Evolutionary conservation across 1,140 invertebrate genomes (phyloP), one percentile per base, ranked within the genome.

Genomic region (Atta texana): DNA sequence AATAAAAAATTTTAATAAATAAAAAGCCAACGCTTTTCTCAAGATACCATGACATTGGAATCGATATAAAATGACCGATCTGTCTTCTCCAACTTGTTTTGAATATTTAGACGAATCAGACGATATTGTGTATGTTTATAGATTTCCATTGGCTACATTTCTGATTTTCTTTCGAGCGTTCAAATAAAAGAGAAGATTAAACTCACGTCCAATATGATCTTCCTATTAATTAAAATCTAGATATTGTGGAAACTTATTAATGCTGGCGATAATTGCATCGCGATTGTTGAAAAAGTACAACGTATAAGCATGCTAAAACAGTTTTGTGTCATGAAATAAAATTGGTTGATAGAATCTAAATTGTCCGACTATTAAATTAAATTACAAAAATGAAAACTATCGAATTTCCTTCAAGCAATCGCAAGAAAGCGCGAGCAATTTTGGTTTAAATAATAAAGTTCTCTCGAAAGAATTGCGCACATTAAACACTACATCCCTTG

Each of bases 161-260:
- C 7, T 44, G 5, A 3, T 81, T 72, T 49, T 53, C 5, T 24
- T 16, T 71, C 21, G 49, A 69, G 24, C 28, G n/a, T 57, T 77
- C 21, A 81, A 21, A 71, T 12, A 34, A 59, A 71, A 82, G 55
- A 59, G 0, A 53, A 80, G 5, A 14, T 39, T 44, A 10, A 10
- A 44, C 39, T 44, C 39, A 53, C 14, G 18, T 55, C 18, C 18
- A 10, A n/a, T 57, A 71, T 21, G 51, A 71, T n/a, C 66, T 21
- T 57, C 16, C 14, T n/a, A 44, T 53, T 72, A 81, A 81, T 71
- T 81, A 72, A 82, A 82, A 24, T 72, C 66, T 72, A 81, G 59
- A 72, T 53, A 59, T 57, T 49, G 10, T 24, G 14, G 69, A 53
- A 82, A 21, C 66, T 71, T 18, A 68, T 71, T 72, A 82, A 81